These are phyloP conservation scores for Gambusia yucatana DNA, from an alignment of 2,797 vertebrate genomes.

Conservation along the genomic window DNA sequence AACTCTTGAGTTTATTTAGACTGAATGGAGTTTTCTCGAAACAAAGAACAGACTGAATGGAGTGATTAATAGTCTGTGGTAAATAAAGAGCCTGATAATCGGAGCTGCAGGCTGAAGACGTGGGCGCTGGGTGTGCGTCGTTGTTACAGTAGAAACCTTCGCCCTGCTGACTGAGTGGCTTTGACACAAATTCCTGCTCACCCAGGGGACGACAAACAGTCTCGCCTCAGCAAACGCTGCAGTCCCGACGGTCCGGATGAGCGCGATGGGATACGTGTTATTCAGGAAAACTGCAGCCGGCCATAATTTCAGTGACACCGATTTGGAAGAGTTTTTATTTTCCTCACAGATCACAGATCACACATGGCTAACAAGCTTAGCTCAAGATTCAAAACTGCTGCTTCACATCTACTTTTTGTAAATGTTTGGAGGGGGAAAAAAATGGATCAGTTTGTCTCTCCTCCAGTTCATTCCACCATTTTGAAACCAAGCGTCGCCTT, in stretches of 20 bases:
- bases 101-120: constrained; percentile 28
- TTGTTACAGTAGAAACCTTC: constrained; percentile 56
- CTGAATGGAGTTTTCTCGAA: constrained; percentile 27
- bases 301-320: neutral
- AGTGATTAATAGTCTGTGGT: constrained; percentile 56
- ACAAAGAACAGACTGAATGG: constrained; percentile 31
- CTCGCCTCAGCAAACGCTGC: constrained; percentile 59
- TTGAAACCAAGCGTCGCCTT: neutral
- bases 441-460: neutral
- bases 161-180: constrained; percentile 58
- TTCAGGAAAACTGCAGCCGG: neutral
- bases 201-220: constrained; percentile 45
- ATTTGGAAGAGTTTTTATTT: neutral
- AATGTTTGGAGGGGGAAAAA: neutral
- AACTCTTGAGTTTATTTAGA: constrained; percentile 24
- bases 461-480: neutral
- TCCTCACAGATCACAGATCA: neutral
- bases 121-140: constrained; percentile 23
- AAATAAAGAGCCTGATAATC: constrained; percentile 55
- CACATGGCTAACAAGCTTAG: neutral
- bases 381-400: neutral
- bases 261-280: constrained; percentile 38
- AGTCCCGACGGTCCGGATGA: constrained; percentile 39
- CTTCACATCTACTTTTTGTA: neutral
- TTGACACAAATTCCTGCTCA: constrained; percentile 69